These are phyloP conservation scores for Chitala chitala DNA, from an alignment of 2,113 vertebrate species.

Conservation along the genomic window DNA sequence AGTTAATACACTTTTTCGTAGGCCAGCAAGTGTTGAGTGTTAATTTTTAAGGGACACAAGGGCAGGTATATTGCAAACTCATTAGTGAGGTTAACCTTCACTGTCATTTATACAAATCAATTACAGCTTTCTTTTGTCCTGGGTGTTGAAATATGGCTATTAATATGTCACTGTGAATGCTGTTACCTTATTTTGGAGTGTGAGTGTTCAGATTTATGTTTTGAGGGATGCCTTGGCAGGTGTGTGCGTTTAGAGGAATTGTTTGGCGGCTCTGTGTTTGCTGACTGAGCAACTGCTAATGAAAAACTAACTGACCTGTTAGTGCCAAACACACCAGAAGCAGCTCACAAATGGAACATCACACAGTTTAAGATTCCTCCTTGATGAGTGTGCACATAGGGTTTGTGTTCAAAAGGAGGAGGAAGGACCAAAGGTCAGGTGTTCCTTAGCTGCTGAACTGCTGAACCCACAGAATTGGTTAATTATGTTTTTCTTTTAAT, in stretches of 20 bases:
- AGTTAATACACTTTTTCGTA: too few relatives aligned
- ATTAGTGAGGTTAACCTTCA: too few relatives aligned
- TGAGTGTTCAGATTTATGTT: background rate
- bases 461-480: constrained; percentile 29
- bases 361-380: constrained; percentile 24
- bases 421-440: constrained; percentile 31
- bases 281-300: background rate
- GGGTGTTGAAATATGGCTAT: background rate
- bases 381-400: constrained; percentile 13
- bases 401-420: constrained; percentile 10
- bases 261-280: background rate
- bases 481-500: constrained; percentile 31
- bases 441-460: constrained; percentile 20
- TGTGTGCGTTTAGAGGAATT: background rate
- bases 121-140: too few relatives aligned
- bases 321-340: background rate
- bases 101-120: too few relatives aligned
- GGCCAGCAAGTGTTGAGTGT: too few relatives aligned
- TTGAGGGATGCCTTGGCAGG: background rate
- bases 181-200: background rate
- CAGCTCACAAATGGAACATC: constrained; percentile 1
- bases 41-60: too few relatives aligned
- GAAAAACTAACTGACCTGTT: background rate
- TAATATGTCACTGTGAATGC: background rate
- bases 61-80: too few relatives aligned